Percentiles rank a stretch among this genome's conserved stretches.
phyloP scores from a whole-genome alignment of 2,113 vertebrate species.

The Labrus mixtus region DNA sequence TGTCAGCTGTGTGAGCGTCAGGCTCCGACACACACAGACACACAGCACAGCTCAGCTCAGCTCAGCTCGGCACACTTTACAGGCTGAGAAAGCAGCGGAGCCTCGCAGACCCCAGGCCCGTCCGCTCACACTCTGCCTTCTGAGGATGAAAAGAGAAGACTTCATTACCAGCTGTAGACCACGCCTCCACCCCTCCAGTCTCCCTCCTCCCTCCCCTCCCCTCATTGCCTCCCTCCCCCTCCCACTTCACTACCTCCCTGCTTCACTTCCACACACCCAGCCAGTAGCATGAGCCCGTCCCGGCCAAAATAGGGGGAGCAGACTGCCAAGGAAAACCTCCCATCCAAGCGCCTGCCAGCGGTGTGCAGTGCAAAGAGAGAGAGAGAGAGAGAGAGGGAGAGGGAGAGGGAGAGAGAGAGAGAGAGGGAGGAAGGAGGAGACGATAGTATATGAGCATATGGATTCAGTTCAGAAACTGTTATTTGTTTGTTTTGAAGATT shows the following conservation, averaged over 20 bases:
- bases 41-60: conserved; percentile 32
- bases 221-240: conserved; percentile 31
- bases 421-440: conserved; percentile 47
- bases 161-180: conserved; percentile 92
- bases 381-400: conserved; percentile 60
- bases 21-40: conserved; percentile 56
- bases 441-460: conserved; percentile 32
- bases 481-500: conserved; percentile 50
- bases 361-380: conserved; percentile 71
- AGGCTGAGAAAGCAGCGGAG: conserved; percentile 80
- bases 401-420: conserved; percentile 53
- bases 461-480: conserved; percentile 32
- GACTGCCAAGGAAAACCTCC: conserved; percentile 86
- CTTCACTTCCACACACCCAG: conserved; percentile 86
- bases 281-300: conserved; percentile 89
- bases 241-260: conserved; percentile 72
- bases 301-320: conserved; percentile 76
- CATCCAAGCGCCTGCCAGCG: conserved; percentile 74
- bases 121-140: conserved; percentile 89
- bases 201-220: conserved; percentile 64
- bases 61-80: conserved; percentile 67
- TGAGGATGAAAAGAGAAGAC: conserved; percentile 93
- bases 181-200: conserved; percentile 81
- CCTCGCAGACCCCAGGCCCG: conserved; percentile 83
- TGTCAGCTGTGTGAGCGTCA: conserved; percentile 62